Base-by-base conservation (phyloP, 2,797 vertebrate species). In the Chelonia mydas region DNA sequence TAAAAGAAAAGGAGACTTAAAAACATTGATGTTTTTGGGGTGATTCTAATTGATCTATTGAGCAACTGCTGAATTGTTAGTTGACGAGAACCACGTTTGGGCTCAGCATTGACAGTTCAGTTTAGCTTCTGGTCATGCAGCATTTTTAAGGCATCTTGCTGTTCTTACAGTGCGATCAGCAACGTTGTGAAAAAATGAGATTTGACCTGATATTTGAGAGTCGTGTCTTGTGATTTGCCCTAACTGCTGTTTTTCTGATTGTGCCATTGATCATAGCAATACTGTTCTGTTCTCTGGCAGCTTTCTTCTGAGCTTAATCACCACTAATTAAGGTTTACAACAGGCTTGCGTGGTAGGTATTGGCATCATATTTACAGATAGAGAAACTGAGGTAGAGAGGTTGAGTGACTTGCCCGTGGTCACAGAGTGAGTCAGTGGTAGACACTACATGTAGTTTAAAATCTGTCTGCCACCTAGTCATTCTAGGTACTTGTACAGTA, bases 21-120 rank as follows among this genome's bases (percentile, higher is more conserved):
- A 91, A 94, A 37, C 17, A 77, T 51, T 76, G 83, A 86, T 89
- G 33, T 51, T 87, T 89, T 51, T 72, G 23, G 72, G 78, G 47
- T 78, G 45, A 85, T 90, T 95, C 87, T 93, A 96, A 83, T 55
- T 90, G 92, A 94, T 93, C 86, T 94, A 54, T 90, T 90, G 31
- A 59, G 28, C 27, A 41, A 23, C 21, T 41, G 65, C n/a, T 21
- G n/a, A 37, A 68, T 37, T 37, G 19, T 68, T 68, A 37, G 65
- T 68, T 68, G 65, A 72, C 25, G 21, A 72, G 88, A 16, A 12
- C 27, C 27, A 49, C 13, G 15, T 77, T 9, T 49, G 74, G 59
- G 82, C 80, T 89, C 54, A 86, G 12, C 78, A 68, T 91, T 74
- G 89, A 82, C 2, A 4, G n/a, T 28, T 87, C 53, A 5, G 49